phyloP scores from a whole-genome alignment of 2,888 invertebrate genomes.

The Gisinianus flammeolus region DNA sequence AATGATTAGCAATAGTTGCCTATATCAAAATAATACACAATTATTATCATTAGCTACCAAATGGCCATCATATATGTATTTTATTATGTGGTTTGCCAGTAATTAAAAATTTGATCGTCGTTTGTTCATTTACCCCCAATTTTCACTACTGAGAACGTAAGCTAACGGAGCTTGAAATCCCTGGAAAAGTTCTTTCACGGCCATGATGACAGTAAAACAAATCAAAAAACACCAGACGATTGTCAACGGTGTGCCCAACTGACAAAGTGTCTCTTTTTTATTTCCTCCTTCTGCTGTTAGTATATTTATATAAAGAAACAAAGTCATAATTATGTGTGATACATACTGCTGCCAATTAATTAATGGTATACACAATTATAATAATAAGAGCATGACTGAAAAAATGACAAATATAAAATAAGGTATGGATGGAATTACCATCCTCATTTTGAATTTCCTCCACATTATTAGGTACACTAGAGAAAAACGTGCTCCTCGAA shows the following conservation, averaged over 20 bases:
- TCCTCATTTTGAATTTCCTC: no score
- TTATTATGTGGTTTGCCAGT: not conserved
- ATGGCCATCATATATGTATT: no score
- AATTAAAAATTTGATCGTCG: not conserved
- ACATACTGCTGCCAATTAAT: no score
- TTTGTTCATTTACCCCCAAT: constrained; percentile 47
- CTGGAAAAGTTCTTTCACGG: constrained; percentile 76
- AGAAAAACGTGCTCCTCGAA: not conserved
- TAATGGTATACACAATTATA: no score
- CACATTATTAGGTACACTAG: not conserved
- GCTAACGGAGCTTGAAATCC: constrained; percentile 51
- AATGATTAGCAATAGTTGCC: constrained; percentile 52
- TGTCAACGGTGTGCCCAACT: constrained; percentile 33
- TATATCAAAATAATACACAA: not conserved
- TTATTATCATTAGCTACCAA: no score
- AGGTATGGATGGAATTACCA: no score
- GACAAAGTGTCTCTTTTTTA: constrained; percentile 12
- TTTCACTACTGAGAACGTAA: constrained; percentile 54
- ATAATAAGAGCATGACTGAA: no score
- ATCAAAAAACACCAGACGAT: constrained; percentile 55
- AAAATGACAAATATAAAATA: no score
- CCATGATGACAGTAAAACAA: constrained; percentile 54
- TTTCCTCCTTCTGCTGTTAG: no score
- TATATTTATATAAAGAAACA: no score
- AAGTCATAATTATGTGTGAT: no score